Percentiles rank a stretch among this genome's conserved stretches.
phyloP scores from a whole-genome alignment of 2,797 vertebrate species.

The Neomorphus geoffroyi region DNA sequence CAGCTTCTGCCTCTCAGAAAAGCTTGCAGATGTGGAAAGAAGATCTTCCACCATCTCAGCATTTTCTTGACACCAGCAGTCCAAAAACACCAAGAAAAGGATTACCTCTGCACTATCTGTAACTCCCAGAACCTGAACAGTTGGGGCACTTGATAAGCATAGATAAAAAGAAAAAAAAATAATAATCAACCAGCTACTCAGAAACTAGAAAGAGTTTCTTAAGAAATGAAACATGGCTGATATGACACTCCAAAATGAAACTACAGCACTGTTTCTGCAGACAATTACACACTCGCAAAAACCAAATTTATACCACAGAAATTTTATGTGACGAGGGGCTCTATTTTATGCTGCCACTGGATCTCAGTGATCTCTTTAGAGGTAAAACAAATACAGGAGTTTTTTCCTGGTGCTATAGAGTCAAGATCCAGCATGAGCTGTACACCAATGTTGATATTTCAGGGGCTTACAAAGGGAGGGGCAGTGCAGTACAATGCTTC shows the following conservation, averaged over 20 bases:
- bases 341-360: background rate
- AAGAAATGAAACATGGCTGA: background rate
- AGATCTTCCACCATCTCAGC: background rate
- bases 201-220: background rate
- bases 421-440: background rate
- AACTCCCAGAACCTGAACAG: background rate
- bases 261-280: background rate
- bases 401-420: background rate
- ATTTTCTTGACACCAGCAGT: background rate
- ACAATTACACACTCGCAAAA: background rate
- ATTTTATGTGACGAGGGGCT: background rate
- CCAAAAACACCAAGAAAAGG: background rate
- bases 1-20: background rate
- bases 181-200: background rate
- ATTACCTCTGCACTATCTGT: background rate
- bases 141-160: background rate
- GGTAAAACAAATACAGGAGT: background rate
- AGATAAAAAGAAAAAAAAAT: background rate
- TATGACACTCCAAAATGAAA: background rate
- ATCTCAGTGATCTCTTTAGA: background rate
- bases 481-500: background rate
- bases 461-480: background rate
- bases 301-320: background rate
- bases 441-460: fast-evolving
- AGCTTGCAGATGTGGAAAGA: background rate